Base-by-base conservation (phyloP, 2,888 invertebrate genomes). In the Eilema griseolum region DNA sequence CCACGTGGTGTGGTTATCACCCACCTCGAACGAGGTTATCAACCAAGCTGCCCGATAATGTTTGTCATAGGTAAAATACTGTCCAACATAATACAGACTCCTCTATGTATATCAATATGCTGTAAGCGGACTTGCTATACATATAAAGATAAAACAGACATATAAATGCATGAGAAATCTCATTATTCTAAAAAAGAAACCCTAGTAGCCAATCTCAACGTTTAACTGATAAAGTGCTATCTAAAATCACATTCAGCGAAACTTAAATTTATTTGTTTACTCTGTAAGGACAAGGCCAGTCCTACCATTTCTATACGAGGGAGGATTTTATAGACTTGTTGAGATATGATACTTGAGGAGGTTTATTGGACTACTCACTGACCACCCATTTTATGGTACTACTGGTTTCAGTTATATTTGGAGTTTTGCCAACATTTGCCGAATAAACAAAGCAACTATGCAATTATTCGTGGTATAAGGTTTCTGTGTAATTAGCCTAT, bases 381-480 rank as follows among this genome's bases (percentile, higher is more conserved):
- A 83, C 79, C 78, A 65, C 62, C 62, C 62, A 70, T 70, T 77
- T 77, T 78, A 75, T 76, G 65, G 66, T 31, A 56, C 61, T 66
- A 65, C 60, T 70, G 52, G 61, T 67, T 46, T 66, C 20, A 60
- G 37, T 4, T 46, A 69, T 74, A 78, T 73, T 73, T 78, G 83
- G 83, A 76, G 59, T 16, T 5, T 23, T 57, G 69, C 83, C 81
- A 81, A 61, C 26, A 66, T 76, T 71, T 77, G 72, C 76, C 70
- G 67, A 69, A 78, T 78, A 82, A 78, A 82, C 72, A 75, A 78
- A 52, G 62, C 61, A 8, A 66, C 64, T 61, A 57, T 26, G 75
- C 70, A 72, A 52, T 52, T 52, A 52, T 52, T 52, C n/a, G 20
- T 37, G 71, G 67, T 68, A 28, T 66, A 73, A 61, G 68, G 28